Conservation (phyloP, 2,797 vertebrate genomes). For the Lagodon rhomboides region DNA sequence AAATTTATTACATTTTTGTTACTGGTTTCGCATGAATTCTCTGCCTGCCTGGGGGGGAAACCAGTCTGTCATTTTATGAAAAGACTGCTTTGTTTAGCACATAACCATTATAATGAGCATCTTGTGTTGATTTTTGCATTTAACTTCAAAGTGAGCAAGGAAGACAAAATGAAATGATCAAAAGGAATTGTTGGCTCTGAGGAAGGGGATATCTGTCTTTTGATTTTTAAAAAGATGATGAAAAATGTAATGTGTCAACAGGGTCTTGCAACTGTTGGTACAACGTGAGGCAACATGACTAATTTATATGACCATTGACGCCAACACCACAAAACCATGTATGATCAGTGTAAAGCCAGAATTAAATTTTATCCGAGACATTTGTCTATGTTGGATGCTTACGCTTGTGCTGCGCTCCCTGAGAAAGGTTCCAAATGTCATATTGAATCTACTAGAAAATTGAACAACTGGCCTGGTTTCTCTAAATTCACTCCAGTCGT, state of each 20-base stretch:
- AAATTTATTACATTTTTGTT: conserved; percentile 16
- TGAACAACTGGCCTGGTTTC: conserved; percentile 45
- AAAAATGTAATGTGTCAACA: conserved; percentile 14
- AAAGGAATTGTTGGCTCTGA: conserved; percentile 9
- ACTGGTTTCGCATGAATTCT: background rate
- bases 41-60: background rate
- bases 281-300: conserved; percentile 39
- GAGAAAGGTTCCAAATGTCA: conserved; percentile 59
- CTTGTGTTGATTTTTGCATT: conserved; percentile 16
- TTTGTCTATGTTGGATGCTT: conserved; percentile 59
- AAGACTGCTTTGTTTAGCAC: conserved; percentile 18
- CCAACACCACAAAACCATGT: conserved; percentile 50
- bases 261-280: conserved; percentile 27
- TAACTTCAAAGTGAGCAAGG: conserved; percentile 28
- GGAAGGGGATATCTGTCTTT: background rate
- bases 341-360: conserved; percentile 46
- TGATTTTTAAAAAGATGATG: conserved; percentile 27
- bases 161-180: conserved; percentile 12
- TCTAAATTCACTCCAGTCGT: conserved; percentile 28
- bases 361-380: conserved; percentile 46
- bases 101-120: background rate
- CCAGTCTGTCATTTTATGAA: conserved; percentile 17
- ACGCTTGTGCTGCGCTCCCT: background rate
- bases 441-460: conserved; percentile 59
- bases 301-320: conserved; percentile 48